Percentiles rank a stretch among this genome's conserved stretches.
Evolutionary conservation across 2,888 invertebrate genomes (phyloP).

Genomic region (Pyrrhosoma nymphula): DNA sequence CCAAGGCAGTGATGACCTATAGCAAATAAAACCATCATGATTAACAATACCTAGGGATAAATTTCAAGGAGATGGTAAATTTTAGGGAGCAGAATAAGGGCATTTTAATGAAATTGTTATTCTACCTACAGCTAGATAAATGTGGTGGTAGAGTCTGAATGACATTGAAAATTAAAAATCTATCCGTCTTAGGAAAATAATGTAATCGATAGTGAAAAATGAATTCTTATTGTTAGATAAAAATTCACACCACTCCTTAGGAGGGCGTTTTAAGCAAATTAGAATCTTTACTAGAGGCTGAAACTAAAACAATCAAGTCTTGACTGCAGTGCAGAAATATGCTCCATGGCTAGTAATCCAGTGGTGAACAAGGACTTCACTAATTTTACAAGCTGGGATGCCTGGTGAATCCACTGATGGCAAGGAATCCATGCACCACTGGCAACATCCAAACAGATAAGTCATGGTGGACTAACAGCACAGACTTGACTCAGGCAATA

Average conservation of each 20-base stretch:
- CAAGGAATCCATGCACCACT: neutral
- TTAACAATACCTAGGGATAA: neutral
- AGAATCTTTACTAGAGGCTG: neutral
- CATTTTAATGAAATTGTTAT: neutral
- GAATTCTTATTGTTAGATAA: neutral
- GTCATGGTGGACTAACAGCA: neutral
- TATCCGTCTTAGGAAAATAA: neutral
- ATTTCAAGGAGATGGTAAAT: neutral
- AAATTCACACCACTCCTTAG: neutral
- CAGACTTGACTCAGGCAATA: neutral
- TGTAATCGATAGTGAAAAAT: neutral
- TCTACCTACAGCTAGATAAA: neutral
- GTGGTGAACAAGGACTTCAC: neutral
- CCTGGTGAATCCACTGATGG: neutral
- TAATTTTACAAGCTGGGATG: neutral
- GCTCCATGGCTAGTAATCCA: neutral
- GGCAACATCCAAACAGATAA: neutral
- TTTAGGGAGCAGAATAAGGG: too few species aligned
- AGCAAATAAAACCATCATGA: neutral
- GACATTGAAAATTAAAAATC: neutral
- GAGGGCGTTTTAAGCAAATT: neutral
- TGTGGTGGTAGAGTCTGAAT: too few species aligned
- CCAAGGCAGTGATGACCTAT: slow-evolving; percentile 95
- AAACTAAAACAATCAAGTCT: neutral
- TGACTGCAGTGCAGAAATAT: neutral